These are phyloP conservation scores for Lithophane ornitopus DNA, from an alignment of 2,888 invertebrate species.

Conservation along the genomic window DNA sequence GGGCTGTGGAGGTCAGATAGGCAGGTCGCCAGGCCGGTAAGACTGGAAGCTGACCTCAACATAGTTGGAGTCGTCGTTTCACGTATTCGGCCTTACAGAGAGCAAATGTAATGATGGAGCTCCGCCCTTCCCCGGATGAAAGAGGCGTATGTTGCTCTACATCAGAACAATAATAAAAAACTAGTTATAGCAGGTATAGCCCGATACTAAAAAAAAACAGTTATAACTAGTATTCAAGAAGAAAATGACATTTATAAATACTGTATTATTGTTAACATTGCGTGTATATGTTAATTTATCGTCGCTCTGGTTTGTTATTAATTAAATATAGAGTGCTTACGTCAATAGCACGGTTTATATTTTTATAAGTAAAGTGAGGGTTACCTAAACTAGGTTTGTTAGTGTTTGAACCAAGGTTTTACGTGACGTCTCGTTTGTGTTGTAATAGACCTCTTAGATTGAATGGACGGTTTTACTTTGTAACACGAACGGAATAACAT, in stretches of 20 bases:
- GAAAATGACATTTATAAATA: conserved; percentile 42
- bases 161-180: conserved; percentile 32
- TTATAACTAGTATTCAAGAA: conserved; percentile 40
- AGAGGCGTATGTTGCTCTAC: neutral
- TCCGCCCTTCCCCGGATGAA: too few relatives aligned
- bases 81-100: neutral
- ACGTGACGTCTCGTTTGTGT: conserved; percentile 1
- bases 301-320: conserved; percentile 46
- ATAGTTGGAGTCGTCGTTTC: neutral
- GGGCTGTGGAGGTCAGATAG: too few relatives aligned
- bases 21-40: too few relatives aligned
- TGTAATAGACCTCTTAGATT: conserved; percentile 6
- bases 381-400: conserved; percentile 51
- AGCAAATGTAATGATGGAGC: neutral
- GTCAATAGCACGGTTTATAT: conserved; percentile 49
- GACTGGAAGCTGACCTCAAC: too few relatives aligned
- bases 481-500: neutral
- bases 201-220: conserved; percentile 23
- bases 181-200: too few relatives aligned
- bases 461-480: neutral
- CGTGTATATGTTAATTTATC: conserved; percentile 50
- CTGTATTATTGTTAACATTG: conserved; percentile 52
- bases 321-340: conserved; percentile 42
- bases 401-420: conserved; percentile 21
- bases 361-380: conserved; percentile 36